phyloP scores from a whole-genome alignment of 2,888 invertebrate genomes.

The Himalopsyche japonica region DNA sequence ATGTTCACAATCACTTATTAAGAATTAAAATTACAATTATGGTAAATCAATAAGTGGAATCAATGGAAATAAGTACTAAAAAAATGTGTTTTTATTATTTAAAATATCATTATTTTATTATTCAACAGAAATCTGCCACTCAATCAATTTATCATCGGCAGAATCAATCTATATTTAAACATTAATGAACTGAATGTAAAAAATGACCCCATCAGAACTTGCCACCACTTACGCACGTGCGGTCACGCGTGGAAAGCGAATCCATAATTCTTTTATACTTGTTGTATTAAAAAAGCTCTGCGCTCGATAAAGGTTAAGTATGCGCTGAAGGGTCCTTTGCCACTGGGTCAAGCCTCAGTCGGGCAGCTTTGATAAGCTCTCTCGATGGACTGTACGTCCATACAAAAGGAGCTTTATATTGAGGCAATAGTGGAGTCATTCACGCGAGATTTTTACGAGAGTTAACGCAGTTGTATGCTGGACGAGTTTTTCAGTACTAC shows the following conservation, averaged over 20 bases:
- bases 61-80: too few relatives aligned
- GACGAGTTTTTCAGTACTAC: not conserved
- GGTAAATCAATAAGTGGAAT: too few relatives aligned
- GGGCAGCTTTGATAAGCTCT: constrained; percentile 13
- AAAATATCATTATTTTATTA: too few relatives aligned
- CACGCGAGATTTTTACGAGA: constrained; percentile 15
- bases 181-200: not conserved
- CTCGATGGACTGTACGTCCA: not conserved
- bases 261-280: not conserved
- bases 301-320: constrained; percentile 4
- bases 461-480: not conserved
- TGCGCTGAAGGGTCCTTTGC: not conserved
- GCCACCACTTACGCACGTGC: not conserved
- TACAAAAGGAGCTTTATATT: constrained; percentile 10
- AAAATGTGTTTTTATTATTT: too few relatives aligned
- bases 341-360: constrained; percentile 16
- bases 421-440: constrained; percentile 12
- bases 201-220: not conserved
- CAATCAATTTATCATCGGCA: too few relatives aligned
- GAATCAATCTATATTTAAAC: not conserved
- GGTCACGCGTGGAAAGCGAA: not conserved
- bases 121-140: too few relatives aligned
- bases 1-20: too few relatives aligned
- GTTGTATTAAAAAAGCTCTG: not conserved
- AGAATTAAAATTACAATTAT: too few relatives aligned